Conservation (phyloP, 2,888 invertebrate genomes). For the Blera fallax region DNA sequence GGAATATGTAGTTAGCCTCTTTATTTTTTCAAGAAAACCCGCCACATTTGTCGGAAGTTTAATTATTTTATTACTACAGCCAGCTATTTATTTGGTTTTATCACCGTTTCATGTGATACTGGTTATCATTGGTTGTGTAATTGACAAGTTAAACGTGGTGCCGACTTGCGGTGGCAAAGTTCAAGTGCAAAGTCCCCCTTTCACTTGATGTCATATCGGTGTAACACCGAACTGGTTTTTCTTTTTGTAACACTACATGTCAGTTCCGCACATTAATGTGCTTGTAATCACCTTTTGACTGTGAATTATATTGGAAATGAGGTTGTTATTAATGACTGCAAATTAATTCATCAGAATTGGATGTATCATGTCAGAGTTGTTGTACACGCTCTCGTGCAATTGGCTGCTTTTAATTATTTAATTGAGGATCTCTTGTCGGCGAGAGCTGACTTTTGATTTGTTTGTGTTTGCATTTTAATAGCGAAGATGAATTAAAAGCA, state of each 20-base stretch:
- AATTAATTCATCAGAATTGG: not conserved
- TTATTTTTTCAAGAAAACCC: not conserved
- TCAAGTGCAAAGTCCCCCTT: slow-evolving; percentile 29
- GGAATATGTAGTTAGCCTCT: not conserved
- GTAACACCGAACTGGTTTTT: not conserved
- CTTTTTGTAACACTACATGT: not conserved
- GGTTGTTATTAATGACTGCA: not conserved
- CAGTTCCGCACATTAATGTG: not conserved
- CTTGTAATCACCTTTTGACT: not conserved
- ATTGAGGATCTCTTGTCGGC: not conserved
- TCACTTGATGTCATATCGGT: not conserved
- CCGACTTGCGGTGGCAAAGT: slow-evolving; percentile 4
- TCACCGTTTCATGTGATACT: slow-evolving; percentile 5
- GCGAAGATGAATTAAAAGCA: not conserved
- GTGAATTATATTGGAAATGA: not conserved
- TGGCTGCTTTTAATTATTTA: not conserved
- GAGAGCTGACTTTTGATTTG: not conserved
- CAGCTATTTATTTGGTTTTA: slow-evolving; percentile 4
- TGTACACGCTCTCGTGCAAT: not conserved
- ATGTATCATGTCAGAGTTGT: not conserved
- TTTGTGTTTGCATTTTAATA: not conserved
- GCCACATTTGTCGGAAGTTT: slow-evolving; percentile 10
- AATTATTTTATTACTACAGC: slow-evolving; percentile 12
- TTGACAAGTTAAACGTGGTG: not conserved
- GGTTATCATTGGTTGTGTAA: slow-evolving; percentile 19